Evolutionary conservation across 2,888 invertebrate genomes (phyloP).

Genomic region (Saturnia pavonia): DNA sequence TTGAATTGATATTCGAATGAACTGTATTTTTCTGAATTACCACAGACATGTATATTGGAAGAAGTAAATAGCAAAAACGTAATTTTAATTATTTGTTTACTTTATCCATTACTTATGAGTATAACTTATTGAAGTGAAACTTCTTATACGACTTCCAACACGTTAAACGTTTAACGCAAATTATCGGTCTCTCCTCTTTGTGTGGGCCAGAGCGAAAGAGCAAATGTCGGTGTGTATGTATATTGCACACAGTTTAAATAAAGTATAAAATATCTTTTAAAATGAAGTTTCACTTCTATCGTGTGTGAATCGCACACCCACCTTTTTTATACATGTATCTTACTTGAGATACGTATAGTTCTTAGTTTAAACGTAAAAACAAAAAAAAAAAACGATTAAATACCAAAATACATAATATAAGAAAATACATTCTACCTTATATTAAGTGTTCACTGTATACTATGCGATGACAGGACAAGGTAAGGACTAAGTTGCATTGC

Average conservation of each 20-base stretch:
- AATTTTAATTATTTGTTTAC: background rate
- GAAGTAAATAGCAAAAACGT: background rate
- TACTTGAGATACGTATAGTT: background rate
- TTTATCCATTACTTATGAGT: background rate
- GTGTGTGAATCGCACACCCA: too few relatives aligned
- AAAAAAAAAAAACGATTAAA: too few relatives aligned
- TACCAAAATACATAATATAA: background rate
- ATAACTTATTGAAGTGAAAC: too few relatives aligned
- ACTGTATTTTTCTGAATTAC: constrained; percentile 31
- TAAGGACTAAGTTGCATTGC: background rate
- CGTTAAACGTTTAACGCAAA: too few relatives aligned
- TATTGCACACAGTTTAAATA: too few relatives aligned
- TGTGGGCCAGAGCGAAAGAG: too few relatives aligned
- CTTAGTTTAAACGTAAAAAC: background rate
- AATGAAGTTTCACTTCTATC: too few relatives aligned
- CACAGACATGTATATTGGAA: constrained; percentile 45
- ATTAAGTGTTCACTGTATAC: background rate
- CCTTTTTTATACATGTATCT: too few relatives aligned
- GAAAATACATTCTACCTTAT: background rate
- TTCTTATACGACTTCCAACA: too few relatives aligned
- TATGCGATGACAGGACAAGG: background rate
- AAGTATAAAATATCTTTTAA: too few relatives aligned
- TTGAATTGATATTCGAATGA: constrained; percentile 64
- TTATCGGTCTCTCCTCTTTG: too few relatives aligned
- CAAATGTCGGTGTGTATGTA: too few relatives aligned